phyloP scores from a whole-genome alignment of 2,797 vertebrate genomes.

The Platalea minor region DNA sequence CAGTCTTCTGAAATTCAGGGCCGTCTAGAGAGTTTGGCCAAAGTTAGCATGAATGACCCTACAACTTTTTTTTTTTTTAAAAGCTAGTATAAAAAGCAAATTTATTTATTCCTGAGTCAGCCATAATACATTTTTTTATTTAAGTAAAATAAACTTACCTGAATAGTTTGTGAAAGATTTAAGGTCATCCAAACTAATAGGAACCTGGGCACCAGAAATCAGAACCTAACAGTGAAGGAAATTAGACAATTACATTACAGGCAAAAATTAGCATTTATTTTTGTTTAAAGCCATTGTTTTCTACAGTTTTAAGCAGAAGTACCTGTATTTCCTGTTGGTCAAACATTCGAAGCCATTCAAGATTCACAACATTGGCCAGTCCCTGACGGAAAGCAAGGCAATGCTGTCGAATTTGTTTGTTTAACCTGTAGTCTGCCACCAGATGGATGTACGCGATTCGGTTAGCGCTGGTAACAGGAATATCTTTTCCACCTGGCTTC shows the following conservation, averaged over 20 bases:
- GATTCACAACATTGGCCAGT: constrained; percentile 92
- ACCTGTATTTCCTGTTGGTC: constrained; percentile 99
- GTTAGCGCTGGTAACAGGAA: constrained; percentile 93
- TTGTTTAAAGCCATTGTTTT: not conserved
- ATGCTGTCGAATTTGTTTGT: constrained; percentile 94
- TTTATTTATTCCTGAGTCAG: not conserved
- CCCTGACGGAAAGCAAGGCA: constrained; percentile 95
- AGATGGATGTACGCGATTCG: constrained; percentile 96
- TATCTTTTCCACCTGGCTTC: constrained; percentile 92
- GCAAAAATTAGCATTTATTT: not conserved
- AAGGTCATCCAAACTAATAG: constrained; percentile 94
- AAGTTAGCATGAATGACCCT: not conserved
- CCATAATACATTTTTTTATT: not conserved
- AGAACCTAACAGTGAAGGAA: constrained; percentile 80
- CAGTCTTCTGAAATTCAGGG: not conserved
- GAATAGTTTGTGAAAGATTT: constrained; percentile 98
- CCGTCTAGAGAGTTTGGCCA: not conserved
- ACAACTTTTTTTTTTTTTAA: not conserved
- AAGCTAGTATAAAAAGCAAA: not conserved
- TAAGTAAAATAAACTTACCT: constrained; percentile 72
- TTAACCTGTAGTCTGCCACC: constrained; percentile 93
- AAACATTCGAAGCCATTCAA: constrained; percentile 99
- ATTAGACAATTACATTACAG: not conserved
- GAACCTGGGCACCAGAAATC: constrained; percentile 96
- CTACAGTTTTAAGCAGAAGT: not conserved